These are phyloP conservation scores for Pseudomyrmex concolor DNA, from an alignment of 1,140 invertebrate genomes.

Conservation along the genomic window DNA sequence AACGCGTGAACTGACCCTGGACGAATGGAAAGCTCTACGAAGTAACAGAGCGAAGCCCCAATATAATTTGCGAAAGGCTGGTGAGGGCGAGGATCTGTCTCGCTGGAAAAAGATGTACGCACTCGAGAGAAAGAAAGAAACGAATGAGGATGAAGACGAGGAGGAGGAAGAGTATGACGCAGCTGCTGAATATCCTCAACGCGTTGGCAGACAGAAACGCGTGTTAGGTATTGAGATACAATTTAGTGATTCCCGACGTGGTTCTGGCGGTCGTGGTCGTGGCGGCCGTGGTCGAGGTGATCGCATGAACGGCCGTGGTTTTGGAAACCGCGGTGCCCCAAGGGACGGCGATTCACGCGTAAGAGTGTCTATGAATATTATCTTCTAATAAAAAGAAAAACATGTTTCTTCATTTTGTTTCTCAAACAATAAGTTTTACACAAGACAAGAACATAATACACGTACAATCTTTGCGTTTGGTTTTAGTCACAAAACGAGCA, in stretches of 20 bases:
- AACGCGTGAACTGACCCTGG: conserved; percentile 92
- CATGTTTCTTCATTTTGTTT: background rate
- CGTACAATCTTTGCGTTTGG: background rate
- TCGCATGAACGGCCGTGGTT: conserved; percentile 78
- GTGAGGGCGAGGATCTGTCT: conserved; percentile 95
- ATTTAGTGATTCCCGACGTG: conserved; percentile 92
- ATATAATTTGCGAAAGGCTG: conserved; percentile 95
- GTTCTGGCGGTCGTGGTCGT: conserved; percentile 87
- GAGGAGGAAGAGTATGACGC: conserved; percentile 91
- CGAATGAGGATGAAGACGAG: conserved; percentile 88
- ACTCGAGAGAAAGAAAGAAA: conserved; percentile 92
- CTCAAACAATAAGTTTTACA: background rate
- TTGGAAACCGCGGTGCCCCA: conserved; percentile 79
- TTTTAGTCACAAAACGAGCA: conserved; percentile 76
- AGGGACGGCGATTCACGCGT: conserved; percentile 79
- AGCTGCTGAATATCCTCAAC: conserved; percentile 92
- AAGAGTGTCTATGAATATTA: conserved; percentile 64
- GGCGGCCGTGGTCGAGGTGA: conserved; percentile 85
- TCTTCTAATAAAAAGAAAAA: background rate
- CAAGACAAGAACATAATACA: background rate
- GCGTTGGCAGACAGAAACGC: conserved; percentile 94
- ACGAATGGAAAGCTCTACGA: conserved; percentile 95
- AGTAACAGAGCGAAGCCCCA: conserved; percentile 91
- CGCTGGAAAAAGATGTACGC: conserved; percentile 97
- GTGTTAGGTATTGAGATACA: conserved; percentile 95